Percentiles rank a stretch among this genome's conserved stretches.
These are phyloP conservation scores for Paedocypris micromegethes DNA, from an alignment of 2,797 vertebrate species.

Conservation along the genomic window DNA sequence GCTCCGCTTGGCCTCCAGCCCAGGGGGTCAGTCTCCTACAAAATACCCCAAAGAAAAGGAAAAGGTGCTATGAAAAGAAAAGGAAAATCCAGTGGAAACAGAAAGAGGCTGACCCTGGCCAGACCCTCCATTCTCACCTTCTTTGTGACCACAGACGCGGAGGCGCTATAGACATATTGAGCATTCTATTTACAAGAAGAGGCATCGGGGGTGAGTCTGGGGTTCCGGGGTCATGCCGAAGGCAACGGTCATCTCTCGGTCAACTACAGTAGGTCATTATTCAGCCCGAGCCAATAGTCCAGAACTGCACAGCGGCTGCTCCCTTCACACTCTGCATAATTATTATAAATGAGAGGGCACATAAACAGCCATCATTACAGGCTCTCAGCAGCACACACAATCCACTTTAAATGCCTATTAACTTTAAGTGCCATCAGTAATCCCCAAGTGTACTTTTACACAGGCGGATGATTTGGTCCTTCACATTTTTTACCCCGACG, in stretches of 20 bases:
- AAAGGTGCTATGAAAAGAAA: conserved; percentile 68
- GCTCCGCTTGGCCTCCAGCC: conserved; percentile 42
- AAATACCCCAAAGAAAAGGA: conserved; percentile 58
- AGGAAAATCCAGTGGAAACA: conserved; percentile 66
- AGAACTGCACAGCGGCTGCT: conserved; percentile 74
- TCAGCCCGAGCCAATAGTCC: conserved; percentile 90
- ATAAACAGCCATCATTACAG: conserved; percentile 83
- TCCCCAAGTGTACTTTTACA: conserved; percentile 66
- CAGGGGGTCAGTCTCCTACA: conserved; percentile 58
- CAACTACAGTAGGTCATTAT: conserved; percentile 94
- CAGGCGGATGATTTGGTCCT: conserved; percentile 67
- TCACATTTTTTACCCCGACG: conserved; percentile 64
- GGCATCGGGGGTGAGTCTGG: conserved; percentile 77
- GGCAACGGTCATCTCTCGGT: conserved; percentile 96
- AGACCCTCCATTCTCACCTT: conserved; percentile 63
- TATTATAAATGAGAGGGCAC: conserved; percentile 91
- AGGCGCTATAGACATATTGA: conserved; percentile 70
- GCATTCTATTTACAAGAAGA: conserved; percentile 76
- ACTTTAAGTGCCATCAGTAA: conserved; percentile 78
- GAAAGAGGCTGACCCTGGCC: conserved; percentile 61
- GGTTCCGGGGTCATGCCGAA: conserved; percentile 86
- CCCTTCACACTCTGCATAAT: conserved; percentile 89
- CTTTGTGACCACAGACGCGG: conserved; percentile 73
- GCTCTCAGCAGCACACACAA: conserved; percentile 79
- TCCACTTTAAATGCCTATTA: conserved; percentile 84